These are phyloP conservation scores for Delichon dasypus DNA, from an alignment of 2,797 vertebrate genomes.

Conservation along the genomic window DNA sequence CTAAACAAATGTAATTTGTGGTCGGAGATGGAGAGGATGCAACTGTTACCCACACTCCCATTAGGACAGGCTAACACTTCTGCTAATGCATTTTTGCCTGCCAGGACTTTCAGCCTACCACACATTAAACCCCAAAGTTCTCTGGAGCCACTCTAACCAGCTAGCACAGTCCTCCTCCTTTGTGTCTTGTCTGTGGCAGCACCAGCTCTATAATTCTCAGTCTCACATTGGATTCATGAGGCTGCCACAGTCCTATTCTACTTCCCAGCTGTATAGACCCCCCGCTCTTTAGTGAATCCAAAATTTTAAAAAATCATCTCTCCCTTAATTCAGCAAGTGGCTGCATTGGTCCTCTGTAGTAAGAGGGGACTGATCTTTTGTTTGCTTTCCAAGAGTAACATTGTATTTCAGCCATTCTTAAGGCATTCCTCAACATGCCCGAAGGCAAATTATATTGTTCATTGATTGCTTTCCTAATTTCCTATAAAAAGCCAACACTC, in stretches of 20 bases:
- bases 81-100: background rate
- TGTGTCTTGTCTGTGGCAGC: background rate
- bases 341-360: background rate
- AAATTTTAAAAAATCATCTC: background rate
- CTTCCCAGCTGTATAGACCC: rapidly evolving
- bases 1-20: background rate
- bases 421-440: slow-evolving; percentile 12
- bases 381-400: background rate
- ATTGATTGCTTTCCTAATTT: slow-evolving; percentile 36
- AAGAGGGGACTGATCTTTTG: background rate
- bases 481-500: slow-evolving; percentile 19
- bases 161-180: background rate
- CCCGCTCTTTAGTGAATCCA: background rate
- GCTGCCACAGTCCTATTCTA: background rate
- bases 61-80: background rate
- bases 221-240: background rate
- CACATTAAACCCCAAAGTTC: background rate
- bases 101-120: background rate
- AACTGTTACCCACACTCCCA: background rate
- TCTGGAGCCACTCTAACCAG: background rate
- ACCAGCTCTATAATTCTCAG: background rate
- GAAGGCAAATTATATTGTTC: slow-evolving; percentile 12
- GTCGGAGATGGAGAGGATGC: background rate
- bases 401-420: background rate
- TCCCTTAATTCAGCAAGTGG: background rate